A percentile compares a stretch with the other conserved stretches of the same genome.
Conservation (phyloP, 2,888 invertebrate species). For the Ornithoptera priamus region DNA sequence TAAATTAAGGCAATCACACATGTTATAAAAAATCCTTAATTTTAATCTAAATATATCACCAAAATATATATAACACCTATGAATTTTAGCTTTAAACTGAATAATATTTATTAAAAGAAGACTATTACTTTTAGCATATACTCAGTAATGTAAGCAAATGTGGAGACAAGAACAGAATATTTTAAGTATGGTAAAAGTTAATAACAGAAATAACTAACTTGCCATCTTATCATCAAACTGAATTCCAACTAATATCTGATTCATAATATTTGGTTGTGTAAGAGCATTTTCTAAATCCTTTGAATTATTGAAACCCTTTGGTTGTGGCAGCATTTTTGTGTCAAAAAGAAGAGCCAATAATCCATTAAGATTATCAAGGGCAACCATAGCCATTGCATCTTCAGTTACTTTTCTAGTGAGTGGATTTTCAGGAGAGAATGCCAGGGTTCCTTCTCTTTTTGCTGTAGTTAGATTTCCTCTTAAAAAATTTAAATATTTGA, state of each 20-base stretch:
- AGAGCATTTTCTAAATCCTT: conserved; percentile 60
- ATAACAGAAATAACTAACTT: conserved; percentile 55
- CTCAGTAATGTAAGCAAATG: too few species aligned
- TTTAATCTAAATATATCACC: too few species aligned
- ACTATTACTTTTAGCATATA: too few species aligned
- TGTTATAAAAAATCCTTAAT: too few species aligned
- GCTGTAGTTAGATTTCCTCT: conserved; percentile 65
- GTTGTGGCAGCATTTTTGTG: conserved; percentile 59
- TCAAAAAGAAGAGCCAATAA: conserved; percentile 61
- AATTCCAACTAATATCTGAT: conserved; percentile 67
- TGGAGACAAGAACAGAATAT: too few species aligned
- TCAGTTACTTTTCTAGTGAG: conserved; percentile 62
- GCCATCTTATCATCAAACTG: conserved; percentile 70
- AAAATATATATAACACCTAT: too few species aligned
- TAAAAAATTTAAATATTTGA: conserved; percentile 23
- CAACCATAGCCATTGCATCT: conserved; percentile 65
- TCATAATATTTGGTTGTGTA: conserved; percentile 68
- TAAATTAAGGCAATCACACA: too few species aligned
- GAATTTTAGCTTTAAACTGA: too few species aligned
- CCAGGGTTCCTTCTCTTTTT: conserved; percentile 62
- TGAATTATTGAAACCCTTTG: conserved; percentile 65
- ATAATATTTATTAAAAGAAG: too few species aligned
- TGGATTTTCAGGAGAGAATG: conserved; percentile 70
- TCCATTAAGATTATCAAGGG: conserved; percentile 64
- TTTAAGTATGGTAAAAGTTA: not conserved